Conservation (phyloP, 2,797 vertebrate genomes). For the Acestrorhynchus altus region DNA sequence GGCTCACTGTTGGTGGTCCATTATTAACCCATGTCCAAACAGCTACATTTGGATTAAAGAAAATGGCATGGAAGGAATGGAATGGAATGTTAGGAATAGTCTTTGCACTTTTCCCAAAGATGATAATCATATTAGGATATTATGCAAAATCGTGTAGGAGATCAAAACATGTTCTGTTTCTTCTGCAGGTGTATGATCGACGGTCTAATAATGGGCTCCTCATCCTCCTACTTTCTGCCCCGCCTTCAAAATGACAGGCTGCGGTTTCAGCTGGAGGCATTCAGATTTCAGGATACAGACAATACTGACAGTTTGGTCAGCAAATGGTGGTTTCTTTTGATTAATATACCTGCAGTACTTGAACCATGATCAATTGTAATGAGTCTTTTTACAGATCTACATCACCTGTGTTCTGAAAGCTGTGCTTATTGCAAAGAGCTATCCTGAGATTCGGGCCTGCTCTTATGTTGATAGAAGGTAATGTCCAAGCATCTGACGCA, state of each 20-base stretch:
- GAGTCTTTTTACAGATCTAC: slow-evolving; percentile 50
- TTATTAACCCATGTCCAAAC: too few relatives aligned
- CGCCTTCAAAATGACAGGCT: slow-evolving; percentile 51
- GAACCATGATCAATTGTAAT: background rate
- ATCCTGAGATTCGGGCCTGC: slow-evolving; percentile 52
- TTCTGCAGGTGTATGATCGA: background rate
- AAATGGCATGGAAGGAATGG: too few relatives aligned
- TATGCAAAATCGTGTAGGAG: background rate
- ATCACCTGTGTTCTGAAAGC: slow-evolving; percentile 60
- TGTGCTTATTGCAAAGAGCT: slow-evolving; percentile 23
- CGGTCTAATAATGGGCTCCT: slow-evolving; percentile 49
- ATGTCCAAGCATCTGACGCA: background rate
- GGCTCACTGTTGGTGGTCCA: too few relatives aligned
- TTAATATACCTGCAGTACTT: slow-evolving; percentile 3
- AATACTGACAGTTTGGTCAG: slow-evolving; percentile 34
- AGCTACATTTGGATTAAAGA: too few relatives aligned
- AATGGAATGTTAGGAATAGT: too few relatives aligned
- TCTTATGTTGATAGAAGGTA: slow-evolving; percentile 50
- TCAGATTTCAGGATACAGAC: slow-evolving; percentile 59
- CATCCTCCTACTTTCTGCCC: slow-evolving; percentile 65
- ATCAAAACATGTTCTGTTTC: background rate
- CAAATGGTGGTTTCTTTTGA: background rate
- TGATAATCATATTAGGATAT: background rate
- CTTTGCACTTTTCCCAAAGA: too few relatives aligned
- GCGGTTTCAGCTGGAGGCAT: slow-evolving; percentile 60